Evolutionary conservation across 2,888 invertebrate species (phyloP).

Genomic region (Seira ritae): DNA sequence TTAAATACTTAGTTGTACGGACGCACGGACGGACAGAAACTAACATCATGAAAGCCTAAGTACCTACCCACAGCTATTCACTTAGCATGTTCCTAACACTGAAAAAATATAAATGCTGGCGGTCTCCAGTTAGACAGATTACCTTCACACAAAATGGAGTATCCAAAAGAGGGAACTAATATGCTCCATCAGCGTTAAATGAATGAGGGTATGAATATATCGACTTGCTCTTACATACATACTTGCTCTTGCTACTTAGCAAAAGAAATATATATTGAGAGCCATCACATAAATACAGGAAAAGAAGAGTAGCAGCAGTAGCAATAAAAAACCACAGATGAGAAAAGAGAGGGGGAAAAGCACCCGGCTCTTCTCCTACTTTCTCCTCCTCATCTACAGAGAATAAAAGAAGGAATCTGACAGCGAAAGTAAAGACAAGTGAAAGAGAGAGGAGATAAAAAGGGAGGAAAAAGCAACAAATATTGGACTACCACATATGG

Average conservation of each 20-base stretch:
- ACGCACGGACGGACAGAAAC: too few species aligned
- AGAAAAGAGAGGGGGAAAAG: background rate
- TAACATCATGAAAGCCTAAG: too few species aligned
- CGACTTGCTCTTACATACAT: background rate
- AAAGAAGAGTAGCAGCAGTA: background rate
- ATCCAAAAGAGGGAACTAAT: too few species aligned
- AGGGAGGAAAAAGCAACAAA: slow-evolving; percentile 41
- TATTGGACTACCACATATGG: slow-evolving; percentile 25
- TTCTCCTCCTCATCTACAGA: background rate
- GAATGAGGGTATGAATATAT: slow-evolving; percentile 11
- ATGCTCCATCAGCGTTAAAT: background rate
- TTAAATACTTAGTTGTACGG: too few species aligned
- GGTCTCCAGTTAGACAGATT: too few species aligned
- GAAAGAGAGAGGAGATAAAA: background rate
- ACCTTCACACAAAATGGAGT: too few species aligned
- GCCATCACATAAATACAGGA: too few species aligned
- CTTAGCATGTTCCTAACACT: too few species aligned
- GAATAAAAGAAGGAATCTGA: slow-evolving; percentile 1
- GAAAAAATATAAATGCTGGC: too few species aligned
- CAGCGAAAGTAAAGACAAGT: slow-evolving; percentile 15
- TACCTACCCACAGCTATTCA: too few species aligned
- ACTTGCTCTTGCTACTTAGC: background rate
- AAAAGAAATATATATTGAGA: too few species aligned
- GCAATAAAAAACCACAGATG: slow-evolving; percentile 7
- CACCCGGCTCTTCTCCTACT: background rate